Base-by-base conservation (phyloP, 2,113 vertebrate species). In the Camelus dromedarius region DNA sequence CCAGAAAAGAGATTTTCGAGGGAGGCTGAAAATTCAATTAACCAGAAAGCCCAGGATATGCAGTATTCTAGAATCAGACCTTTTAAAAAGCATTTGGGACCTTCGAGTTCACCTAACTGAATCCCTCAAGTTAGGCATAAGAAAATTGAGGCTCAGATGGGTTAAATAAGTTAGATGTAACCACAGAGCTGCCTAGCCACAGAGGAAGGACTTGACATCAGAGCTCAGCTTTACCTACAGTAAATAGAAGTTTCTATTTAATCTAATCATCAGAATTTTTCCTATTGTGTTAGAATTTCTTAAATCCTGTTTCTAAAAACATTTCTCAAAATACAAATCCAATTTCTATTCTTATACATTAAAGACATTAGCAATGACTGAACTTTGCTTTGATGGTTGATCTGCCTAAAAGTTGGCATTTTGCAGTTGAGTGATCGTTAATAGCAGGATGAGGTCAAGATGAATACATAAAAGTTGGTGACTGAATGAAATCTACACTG, bases 381-480 rank as follows among this genome's bases (percentile, higher is more conserved):
- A 95, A 67, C 28, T 82, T 84, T 67, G 24, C 67, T 67, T 80
- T 69, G 54, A 76, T 54, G 92, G 84, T 2, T 48, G 52, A 66
- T 89, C 35, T 35, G 20, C n/a, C 5, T 56, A 50, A 73, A 96
- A 62, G n/a, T 28, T 80, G 54, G 13, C 35, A 79, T 92, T 97
- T 69, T 92, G 12, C 64, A 76, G 22, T 10, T 70, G 42, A 73
- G 30, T 85, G 60, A 64, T 58, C 88, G 38, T 42, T 42, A 42
- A 28, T 20, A 15, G 19, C 2, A 56, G 6, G 70, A 15, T 3
- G 26, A 96, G 38, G 9, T 24, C n/a, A 2, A 82, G 4, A 82
- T 26, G 8, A 22, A 96, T 77, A 24, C 62, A 16, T 35, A 60
- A 93, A 91, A 73, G 12, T 52, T 58, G 5, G 28, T 56, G n/a